phyloP scores from a whole-genome alignment of 1,140 invertebrate species.

The Aricia agestis region DNA sequence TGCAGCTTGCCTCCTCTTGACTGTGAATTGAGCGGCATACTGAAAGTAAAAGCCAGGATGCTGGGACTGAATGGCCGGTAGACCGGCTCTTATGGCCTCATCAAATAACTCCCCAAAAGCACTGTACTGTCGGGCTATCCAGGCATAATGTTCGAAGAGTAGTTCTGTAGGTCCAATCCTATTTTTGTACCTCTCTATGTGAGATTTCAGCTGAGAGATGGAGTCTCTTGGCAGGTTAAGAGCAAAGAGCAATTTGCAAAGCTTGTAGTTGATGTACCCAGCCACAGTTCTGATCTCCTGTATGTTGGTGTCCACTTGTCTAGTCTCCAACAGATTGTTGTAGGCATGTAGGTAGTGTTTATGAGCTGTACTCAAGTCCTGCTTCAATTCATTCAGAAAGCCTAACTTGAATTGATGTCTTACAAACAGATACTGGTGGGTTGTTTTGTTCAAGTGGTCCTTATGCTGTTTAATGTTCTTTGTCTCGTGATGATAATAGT shows the following conservation, averaged over 20 bases:
- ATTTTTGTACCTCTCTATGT: constrained; percentile 91
- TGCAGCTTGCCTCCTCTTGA: constrained; percentile 85
- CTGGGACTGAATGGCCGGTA: constrained; percentile 94
- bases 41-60: constrained; percentile 98
- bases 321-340: constrained; percentile 89
- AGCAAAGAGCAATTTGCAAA: constrained; percentile 92
- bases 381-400: constrained; percentile 95
- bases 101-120: constrained; percentile 97
- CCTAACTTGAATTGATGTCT: constrained; percentile 98
- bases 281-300: constrained; percentile 96
- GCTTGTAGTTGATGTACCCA: constrained; percentile 96
- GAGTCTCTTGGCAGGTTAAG: constrained; percentile 94
- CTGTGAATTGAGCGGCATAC: constrained; percentile 92
- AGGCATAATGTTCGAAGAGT: constrained; percentile 96
- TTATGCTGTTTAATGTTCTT: constrained; percentile 90
- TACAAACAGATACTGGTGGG: constrained; percentile 94
- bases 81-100: constrained; percentile 92
- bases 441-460: constrained; percentile 94
- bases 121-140: constrained; percentile 96
- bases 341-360: constrained; percentile 98
- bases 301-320: constrained; percentile 92
- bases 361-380: constrained; percentile 91
- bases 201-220: constrained; percentile 93
- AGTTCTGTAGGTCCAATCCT: constrained; percentile 88
- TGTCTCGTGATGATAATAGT: constrained; percentile 94